Evolutionary conservation across 2,797 vertebrate genomes (phyloP).

Genomic region (Graptemys geographica): DNA sequence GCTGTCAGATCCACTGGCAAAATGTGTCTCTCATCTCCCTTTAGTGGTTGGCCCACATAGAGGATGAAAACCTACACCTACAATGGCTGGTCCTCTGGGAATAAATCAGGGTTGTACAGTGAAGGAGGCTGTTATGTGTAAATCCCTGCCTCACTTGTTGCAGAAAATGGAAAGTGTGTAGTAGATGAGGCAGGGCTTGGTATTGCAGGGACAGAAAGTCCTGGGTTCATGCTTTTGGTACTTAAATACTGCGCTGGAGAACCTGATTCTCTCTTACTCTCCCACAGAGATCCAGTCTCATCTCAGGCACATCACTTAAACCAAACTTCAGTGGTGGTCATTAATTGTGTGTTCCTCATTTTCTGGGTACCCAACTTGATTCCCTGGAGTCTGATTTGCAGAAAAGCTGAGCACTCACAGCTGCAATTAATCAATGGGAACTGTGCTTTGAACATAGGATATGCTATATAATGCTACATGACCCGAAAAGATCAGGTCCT

Average conservation of each 20-base stretch:
- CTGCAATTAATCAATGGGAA: neutral
- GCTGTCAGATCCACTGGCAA: neutral
- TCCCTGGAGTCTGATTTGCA: neutral
- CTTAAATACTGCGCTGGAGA: neutral
- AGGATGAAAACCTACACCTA: neutral
- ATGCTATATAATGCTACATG: neutral
- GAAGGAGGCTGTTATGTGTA: neutral
- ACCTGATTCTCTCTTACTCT: neutral
- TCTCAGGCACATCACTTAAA: neutral
- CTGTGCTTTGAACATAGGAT: neutral
- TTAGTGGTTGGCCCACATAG: neutral
- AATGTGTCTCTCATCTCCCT: neutral
- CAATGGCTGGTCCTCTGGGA: neutral
- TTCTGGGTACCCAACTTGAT: neutral
- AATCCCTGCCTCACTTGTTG: neutral
- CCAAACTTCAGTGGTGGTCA: neutral
- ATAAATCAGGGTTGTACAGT: neutral
- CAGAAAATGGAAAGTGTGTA: neutral
- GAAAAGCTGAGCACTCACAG: neutral
- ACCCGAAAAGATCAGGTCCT: neutral
- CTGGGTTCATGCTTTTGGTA: neutral
- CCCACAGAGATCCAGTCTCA: neutral
- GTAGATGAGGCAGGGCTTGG: neutral
- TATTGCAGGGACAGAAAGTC: neutral
- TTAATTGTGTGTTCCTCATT: neutral